These are phyloP conservation scores for Zaprionus obscuricornis DNA, from an alignment of 2,888 invertebrate genomes.

Conservation along the genomic window DNA sequence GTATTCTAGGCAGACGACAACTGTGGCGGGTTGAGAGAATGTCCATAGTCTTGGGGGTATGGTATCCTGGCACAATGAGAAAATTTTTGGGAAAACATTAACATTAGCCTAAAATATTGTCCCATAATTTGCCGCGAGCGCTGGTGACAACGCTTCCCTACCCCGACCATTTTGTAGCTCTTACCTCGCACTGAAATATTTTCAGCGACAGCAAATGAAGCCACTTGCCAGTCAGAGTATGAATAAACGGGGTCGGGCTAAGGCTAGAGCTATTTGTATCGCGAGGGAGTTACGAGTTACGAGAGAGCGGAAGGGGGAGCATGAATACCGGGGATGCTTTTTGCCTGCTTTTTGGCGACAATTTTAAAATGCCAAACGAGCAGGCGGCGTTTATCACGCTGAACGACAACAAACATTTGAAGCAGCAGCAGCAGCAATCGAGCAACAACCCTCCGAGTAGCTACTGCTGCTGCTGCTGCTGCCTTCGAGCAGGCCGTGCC, in stretches of 20 bases:
- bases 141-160: conserved; percentile 60
- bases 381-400: conserved; percentile 80
- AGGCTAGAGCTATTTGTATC: too few species aligned
- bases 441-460: conserved; percentile 63
- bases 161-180: conserved; percentile 8
- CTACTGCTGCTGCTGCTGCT: too few species aligned
- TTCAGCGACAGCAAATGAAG: conserved; percentile 72
- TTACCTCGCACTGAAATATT: conserved; percentile 66
- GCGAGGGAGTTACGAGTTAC: too few species aligned
- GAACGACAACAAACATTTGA: conserved; percentile 61
- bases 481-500: conserved; percentile 64
- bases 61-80: conserved; percentile 71
- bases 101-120: conserved; percentile 82
- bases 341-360: conserved; percentile 70
- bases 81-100: conserved; percentile 79
- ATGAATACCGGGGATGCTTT: conserved; percentile 32
- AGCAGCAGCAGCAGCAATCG: too few species aligned
- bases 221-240: conserved; percentile 59
- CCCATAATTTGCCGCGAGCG: conserved; percentile 81
- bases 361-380: conserved; percentile 79
- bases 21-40: conserved; percentile 1
- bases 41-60: too few species aligned
- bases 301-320: conserved; percentile 2
- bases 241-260: conserved; percentile 11
- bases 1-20: conserved; percentile 2